phyloP scores from a whole-genome alignment of 2,888 invertebrate species.

The Drosophila borborema region DNA sequence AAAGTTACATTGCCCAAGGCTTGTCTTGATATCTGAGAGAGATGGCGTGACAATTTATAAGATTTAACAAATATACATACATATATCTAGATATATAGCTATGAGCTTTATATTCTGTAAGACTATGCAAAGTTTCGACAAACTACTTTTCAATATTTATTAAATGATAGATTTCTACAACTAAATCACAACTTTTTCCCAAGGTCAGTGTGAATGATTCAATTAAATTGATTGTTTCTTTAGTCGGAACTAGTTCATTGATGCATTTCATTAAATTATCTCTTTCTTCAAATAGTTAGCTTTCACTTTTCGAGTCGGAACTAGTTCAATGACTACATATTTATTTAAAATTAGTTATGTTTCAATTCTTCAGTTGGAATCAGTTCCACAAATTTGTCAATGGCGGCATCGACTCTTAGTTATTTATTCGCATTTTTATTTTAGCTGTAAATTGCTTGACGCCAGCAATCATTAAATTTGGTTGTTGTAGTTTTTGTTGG shows the following conservation, averaged over 20 bases:
- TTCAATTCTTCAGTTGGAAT: constrained; percentile 21
- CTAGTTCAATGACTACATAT: neutral
- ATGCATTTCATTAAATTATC: neutral
- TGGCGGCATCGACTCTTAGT: constrained; percentile 38
- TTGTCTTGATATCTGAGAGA: constrained; percentile 16
- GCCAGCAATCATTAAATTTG: constrained; percentile 65
- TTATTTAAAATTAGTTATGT: neutral
- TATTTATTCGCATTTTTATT: constrained; percentile 69
- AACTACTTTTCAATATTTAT: too few species aligned
- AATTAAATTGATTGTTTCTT: too few species aligned
- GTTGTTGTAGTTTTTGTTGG: neutral
- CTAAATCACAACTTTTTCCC: neutral
- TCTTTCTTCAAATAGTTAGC: neutral
- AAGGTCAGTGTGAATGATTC: neutral
- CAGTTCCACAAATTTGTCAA: constrained; percentile 64
- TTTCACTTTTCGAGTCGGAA: neutral
- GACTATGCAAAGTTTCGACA: too few species aligned
- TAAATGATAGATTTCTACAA: neutral
- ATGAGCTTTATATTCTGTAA: neutral
- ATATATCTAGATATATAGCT: neutral
- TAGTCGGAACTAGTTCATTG: neutral
- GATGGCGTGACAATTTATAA: too few species aligned
- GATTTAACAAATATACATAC: neutral
- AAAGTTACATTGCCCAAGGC: constrained; percentile 5
- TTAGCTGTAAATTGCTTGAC: constrained; percentile 73